Base-by-base conservation (phyloP, 2,113 vertebrate genomes). In the Pelecanoides urinatrix region DNA sequence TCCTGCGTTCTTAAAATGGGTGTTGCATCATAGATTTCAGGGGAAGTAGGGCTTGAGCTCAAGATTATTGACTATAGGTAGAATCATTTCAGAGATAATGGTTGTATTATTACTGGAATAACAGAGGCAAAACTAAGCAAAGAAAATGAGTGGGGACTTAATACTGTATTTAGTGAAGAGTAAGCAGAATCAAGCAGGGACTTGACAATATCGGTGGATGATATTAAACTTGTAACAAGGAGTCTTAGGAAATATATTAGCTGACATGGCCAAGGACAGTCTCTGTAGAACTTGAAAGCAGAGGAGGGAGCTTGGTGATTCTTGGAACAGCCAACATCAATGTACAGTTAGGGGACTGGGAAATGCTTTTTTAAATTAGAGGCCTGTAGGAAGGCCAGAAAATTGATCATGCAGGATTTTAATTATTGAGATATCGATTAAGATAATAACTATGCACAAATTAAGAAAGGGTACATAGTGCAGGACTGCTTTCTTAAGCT, bases 381-480 rank as follows among this genome's bases (percentile, higher is more conserved):
- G 29, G 23, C 36, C 34, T 86, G n/a, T 86, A 80, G 52, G 68
- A 94, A 96, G 61, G 52, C 88, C 76, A 65, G 68, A 89, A 92
- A 90, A 96, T 83, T 92, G 92, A 97, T 82, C 65, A 74, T 44
- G 18, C 22, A 49, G 44, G 23, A 68, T 83, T 96, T 97, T 96
- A 96, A 96, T 96, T 96, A 87, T 63, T 7, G 23, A 92, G 66
- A 59, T 91, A 88, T 91, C 3, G 53, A 94, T 91, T 97, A 88
- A 95, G 66, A 87, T 96, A 76, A 95, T 94, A 77, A 84, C 56
- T 63, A 70, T 72, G 73, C 38, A 42, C 59, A 85, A 92, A 77
- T 78, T 92, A 88, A 95, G 82, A 87, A 87, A 73, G 62, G 36
- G 23, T 50, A 19, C 34, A 34, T 63, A 56, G 65, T 45, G 29